Percentiles rank a stretch among this genome's conserved stretches.
Evolutionary conservation across 2,888 invertebrate species (phyloP).

Genomic region (Seira musarum): DNA sequence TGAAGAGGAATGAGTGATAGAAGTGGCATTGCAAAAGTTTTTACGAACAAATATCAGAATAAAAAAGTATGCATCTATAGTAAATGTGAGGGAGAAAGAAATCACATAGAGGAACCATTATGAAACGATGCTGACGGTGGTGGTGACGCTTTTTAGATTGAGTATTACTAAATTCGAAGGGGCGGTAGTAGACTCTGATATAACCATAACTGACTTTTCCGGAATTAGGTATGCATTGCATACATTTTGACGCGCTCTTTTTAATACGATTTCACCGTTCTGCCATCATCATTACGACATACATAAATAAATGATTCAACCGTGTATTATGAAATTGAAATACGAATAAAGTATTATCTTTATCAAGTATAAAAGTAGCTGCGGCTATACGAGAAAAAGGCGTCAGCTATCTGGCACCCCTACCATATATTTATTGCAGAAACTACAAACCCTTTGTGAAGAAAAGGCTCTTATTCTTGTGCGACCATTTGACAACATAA

Average conservation of each 20-base stretch:
- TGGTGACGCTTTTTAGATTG: not conserved
- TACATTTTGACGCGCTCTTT: not conserved
- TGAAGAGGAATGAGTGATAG: too few relatives aligned
- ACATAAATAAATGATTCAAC: slow-evolving; percentile 1
- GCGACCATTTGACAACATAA: not conserved
- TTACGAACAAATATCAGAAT: too few relatives aligned
- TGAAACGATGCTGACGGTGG: not conserved
- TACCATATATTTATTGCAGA: not conserved
- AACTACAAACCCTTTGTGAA: not conserved
- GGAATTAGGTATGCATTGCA: not conserved
- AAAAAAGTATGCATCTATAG: too few relatives aligned
- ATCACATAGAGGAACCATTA: too few relatives aligned
- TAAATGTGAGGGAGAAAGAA: too few relatives aligned
- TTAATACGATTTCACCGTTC: not conserved
- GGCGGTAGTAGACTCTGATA: not conserved
- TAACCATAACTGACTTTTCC: not conserved
- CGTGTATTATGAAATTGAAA: not conserved
- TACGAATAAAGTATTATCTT: too few relatives aligned
- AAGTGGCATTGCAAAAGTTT: too few relatives aligned
- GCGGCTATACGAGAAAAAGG: not conserved
- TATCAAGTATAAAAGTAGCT: too few relatives aligned
- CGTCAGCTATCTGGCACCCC: not conserved
- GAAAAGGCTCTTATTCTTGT: not conserved
- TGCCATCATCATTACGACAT: not conserved
- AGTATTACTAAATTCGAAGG: not conserved